Evolutionary conservation across 1,140 invertebrate species (phyloP).

Genomic region (Temnothorax nylanderi): DNA sequence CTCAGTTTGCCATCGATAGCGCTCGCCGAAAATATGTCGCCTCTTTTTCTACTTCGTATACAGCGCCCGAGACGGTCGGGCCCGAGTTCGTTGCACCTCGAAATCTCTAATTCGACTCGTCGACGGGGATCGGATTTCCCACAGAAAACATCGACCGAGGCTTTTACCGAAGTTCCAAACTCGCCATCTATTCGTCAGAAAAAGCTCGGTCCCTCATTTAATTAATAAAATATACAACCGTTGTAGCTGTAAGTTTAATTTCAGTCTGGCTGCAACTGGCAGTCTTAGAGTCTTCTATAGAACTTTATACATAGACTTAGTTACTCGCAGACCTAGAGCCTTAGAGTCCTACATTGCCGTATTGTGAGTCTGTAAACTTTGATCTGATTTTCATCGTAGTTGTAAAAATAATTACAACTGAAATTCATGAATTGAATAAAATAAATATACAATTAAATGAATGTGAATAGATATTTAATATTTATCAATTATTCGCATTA

Average conservation of each 20-base stretch:
- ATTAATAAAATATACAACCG: constrained; percentile 46
- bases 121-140: constrained; percentile 24
- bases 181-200: constrained; percentile 5
- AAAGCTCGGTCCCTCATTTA: constrained; percentile 32
- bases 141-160: constrained; percentile 13
- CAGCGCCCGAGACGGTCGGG: constrained; percentile 5
- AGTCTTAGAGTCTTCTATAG: neutral
- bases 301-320: neutral
- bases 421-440: neutral
- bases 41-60: constrained; percentile 21
- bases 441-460: neutral
- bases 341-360: neutral
- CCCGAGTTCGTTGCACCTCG: constrained; percentile 39
- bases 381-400: neutral
- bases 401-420: neutral
- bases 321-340: neutral
- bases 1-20: constrained; percentile 56
- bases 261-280: neutral
- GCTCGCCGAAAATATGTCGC: constrained; percentile 50
- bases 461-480: neutral
- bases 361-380: neutral
- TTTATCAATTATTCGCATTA: constrained; percentile 19
- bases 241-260: constrained; percentile 16
- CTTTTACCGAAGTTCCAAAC: constrained; percentile 41
- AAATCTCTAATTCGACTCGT: constrained; percentile 14